Conservation (phyloP, 2,797 vertebrate species). For the Lerista edwardsae region DNA sequence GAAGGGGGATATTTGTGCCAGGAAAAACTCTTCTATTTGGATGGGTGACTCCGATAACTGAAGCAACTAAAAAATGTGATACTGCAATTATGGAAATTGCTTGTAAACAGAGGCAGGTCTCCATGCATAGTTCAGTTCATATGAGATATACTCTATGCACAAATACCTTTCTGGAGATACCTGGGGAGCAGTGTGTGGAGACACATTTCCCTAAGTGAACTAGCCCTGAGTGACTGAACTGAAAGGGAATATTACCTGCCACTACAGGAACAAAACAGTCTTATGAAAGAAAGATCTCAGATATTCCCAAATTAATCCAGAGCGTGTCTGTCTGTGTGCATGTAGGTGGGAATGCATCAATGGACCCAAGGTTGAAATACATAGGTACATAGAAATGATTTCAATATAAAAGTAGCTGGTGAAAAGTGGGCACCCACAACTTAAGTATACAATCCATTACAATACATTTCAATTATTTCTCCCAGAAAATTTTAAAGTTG, state of each 20-base stretch:
- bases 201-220: background rate
- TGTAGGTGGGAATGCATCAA: background rate
- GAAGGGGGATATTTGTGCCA: no score
- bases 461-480: background rate
- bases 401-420: background rate
- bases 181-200: background rate
- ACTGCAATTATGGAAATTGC: background rate
- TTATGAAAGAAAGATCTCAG: background rate
- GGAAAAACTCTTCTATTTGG: no score
- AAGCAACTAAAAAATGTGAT: background rate
- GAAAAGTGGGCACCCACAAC: no score
- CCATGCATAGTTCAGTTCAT: background rate
- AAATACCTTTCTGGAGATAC: background rate
- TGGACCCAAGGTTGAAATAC: background rate
- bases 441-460: background rate
- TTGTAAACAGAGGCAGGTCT: background rate
- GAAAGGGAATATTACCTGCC: background rate
- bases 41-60: background rate
- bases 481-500: conserved; percentile 23
- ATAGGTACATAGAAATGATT: background rate
- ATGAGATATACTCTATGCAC: background rate
- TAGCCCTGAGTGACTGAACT: background rate
- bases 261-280: background rate
- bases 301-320: background rate
- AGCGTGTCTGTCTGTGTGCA: background rate